A percentile compares a stretch with the other conserved stretches of the same genome.
Conservation (phyloP, 1,140 invertebrate genomes). For the Lasioglossum baleicum region DNA sequence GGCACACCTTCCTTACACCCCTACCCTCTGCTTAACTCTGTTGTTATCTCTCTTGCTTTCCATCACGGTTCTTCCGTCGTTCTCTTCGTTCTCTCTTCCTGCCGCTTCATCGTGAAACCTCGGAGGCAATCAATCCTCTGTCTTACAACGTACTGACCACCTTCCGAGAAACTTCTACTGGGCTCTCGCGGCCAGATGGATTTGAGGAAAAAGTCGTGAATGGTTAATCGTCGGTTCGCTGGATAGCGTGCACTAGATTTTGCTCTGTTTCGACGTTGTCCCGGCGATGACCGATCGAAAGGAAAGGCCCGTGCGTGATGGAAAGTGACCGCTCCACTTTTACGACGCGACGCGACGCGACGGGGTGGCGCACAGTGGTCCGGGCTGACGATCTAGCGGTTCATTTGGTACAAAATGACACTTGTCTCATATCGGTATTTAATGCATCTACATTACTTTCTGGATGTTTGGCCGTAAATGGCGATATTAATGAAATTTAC, state of each 20-base stretch:
- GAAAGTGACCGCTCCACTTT: not conserved
- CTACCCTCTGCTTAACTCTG: constrained; percentile 16
- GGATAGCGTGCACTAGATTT: constrained; percentile 15
- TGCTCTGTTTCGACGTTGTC: constrained; percentile 10
- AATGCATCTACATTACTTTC: too few relatives aligned
- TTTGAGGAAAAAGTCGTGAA: constrained; percentile 63
- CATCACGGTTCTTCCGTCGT: constrained; percentile 38
- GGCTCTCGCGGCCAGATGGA: constrained; percentile 54
- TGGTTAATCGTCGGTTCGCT: constrained; percentile 60
- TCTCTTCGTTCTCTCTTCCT: constrained; percentile 41
- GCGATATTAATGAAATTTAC: too few relatives aligned
- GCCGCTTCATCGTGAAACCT: constrained; percentile 68
- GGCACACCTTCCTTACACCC: constrained; percentile 57
- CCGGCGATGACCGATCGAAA: not conserved
- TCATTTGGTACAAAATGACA: too few relatives aligned
- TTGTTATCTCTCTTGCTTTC: constrained; percentile 19
- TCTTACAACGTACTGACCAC: constrained; percentile 79
- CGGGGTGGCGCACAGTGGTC: too few relatives aligned
- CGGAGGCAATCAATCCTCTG: constrained; percentile 78
- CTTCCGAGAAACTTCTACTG: constrained; percentile 64
- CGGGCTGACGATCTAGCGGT: too few relatives aligned
- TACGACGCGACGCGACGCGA: not conserved
- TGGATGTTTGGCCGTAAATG: too few relatives aligned
- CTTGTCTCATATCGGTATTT: too few relatives aligned
- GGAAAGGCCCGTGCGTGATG: not conserved